A percentile compares a stretch with the other conserved stretches of the same genome.
Conservation (phyloP, 2,797 vertebrate species). For the Spinibarbus caldwelli region DNA sequence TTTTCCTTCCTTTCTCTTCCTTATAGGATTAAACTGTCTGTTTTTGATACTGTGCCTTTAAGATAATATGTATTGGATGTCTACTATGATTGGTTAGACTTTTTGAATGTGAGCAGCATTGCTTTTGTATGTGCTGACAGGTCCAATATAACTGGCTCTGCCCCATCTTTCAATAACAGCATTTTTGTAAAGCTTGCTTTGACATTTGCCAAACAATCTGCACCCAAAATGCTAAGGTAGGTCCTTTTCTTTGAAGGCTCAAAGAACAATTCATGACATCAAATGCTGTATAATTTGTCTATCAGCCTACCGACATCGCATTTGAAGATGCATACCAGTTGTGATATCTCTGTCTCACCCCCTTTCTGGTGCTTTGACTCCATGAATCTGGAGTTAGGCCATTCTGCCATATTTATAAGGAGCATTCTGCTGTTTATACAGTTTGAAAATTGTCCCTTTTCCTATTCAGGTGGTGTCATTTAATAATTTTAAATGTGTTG, state of each 20-base stretch:
- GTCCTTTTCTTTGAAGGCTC: background rate
- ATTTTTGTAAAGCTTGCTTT: constrained; percentile 9
- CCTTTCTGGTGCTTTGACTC: background rate
- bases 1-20: background rate
- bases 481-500: background rate
- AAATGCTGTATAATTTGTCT: background rate
- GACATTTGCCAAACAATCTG: constrained; percentile 6
- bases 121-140: background rate
- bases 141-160: background rate
- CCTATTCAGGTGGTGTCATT: background rate
- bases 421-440: background rate
- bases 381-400: constrained; percentile 1
- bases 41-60: background rate
- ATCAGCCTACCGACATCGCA: background rate
- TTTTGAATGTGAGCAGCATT: background rate
- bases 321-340: background rate
- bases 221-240: background rate
- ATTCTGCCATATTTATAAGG: constrained; percentile 33
- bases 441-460: background rate
- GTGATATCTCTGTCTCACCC: background rate
- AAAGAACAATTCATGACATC: background rate
- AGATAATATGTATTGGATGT: background rate
- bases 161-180: background rate
- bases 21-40: background rate
- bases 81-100: background rate